Base-by-base conservation (phyloP, 37 sponge, comb jelly and placozoan species). In the Ephydatia muelleri region DNA sequence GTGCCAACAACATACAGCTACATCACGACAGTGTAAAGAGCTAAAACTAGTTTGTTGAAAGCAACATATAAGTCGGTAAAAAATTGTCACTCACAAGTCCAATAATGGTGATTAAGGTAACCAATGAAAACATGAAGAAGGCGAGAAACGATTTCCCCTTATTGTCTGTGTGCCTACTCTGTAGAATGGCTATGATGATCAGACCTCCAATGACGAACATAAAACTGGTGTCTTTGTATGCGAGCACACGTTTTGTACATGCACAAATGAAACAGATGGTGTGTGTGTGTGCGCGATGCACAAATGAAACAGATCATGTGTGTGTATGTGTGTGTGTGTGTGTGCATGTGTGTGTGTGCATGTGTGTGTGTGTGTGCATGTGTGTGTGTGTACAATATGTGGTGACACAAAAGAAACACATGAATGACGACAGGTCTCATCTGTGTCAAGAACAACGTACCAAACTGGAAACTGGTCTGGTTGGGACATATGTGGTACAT, bases 401-500 rank as follows among this genome's bases (percentile, higher is more conserved):
- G 22, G 72, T 11, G n/a, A n/a, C n/a, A n/a, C n/a, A n/a, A n/a
- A n/a, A n/a, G n/a, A n/a, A n/a, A n/a, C n/a, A n/a, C n/a, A n/a
- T n/a, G n/a, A n/a, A n/a, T n/a, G n/a, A n/a, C n/a, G n/a, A n/a
- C n/a, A n/a, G n/a, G n/a, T 4, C 8, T 31, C 66, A 36, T 49
- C 29, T 80, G 71, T 38, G 72, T 37, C 47, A 23, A 71, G 37
- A 30, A 43, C 33, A 31, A 83, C 48, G 14, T n/a, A 83, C 84
- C 88, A 85, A 92, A 92, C 86, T 92, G 93, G 70, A 92, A 92
- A 66, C 89, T 92, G 74, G 78, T 57, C 9, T 67, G 79, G 33
- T 77, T 84, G 22, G 93, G 93, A 38, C 93, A 92, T 14, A 89
- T 77, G 86, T 92, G 93, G 57, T 92, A 92, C 21, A 84, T 77